phyloP scores from a whole-genome alignment of 2,888 invertebrate genomes.

The Drosophila leonis region DNA sequence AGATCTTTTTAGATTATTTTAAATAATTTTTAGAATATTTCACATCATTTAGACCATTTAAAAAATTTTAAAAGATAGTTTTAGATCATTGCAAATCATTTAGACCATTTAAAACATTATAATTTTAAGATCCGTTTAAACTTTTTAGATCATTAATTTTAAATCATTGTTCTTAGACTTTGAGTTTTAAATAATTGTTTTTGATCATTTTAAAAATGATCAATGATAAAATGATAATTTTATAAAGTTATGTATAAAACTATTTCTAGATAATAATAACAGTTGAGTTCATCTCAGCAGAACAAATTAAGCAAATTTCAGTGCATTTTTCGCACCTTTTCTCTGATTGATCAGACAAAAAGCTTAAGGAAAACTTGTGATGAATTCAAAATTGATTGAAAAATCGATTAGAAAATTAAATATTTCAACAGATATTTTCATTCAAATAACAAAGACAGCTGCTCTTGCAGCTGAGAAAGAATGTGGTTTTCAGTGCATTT shows the following conservation, averaged over 20 bases:
- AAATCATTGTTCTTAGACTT: background rate
- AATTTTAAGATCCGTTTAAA: no score
- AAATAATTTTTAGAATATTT: background rate
- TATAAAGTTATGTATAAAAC: no score
- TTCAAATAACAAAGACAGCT: background rate
- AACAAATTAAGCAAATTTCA: background rate
- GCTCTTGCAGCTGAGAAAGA: constrained; percentile 1
- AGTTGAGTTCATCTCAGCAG: background rate
- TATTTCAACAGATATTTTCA: background rate
- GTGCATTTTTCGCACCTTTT: background rate
- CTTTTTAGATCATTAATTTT: background rate
- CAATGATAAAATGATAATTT: no score
- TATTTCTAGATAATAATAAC: no score
- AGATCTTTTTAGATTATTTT: background rate
- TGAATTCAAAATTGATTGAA: background rate
- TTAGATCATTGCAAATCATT: no score
- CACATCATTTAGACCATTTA: no score
- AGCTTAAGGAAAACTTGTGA: background rate
- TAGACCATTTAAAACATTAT: no score
- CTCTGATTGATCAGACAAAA: background rate
- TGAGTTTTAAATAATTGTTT: no score
- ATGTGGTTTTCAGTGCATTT: constrained; percentile 22
- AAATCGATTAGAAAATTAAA: background rate
- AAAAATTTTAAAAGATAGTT: background rate
- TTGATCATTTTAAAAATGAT: no score